Conservation (phyloP, 2,888 invertebrate genomes). For the Harpagoxenus sublaevis region DNA sequence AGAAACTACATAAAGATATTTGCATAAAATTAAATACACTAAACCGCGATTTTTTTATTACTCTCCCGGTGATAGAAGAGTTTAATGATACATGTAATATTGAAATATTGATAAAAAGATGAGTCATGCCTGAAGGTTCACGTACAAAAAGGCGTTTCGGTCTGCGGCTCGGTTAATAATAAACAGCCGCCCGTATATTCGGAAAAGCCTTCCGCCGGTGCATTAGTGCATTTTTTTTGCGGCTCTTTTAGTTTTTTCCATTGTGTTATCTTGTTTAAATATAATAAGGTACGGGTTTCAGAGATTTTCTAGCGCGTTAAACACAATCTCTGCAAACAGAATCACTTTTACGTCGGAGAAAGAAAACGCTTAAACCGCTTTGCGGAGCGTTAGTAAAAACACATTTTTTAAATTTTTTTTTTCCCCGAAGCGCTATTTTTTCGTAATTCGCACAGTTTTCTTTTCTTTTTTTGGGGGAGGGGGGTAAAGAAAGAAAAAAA, state of each 20-base stretch:
- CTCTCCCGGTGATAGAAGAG: neutral
- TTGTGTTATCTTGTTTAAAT: constrained; percentile 3
- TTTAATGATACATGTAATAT: neutral
- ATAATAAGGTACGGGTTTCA: neutral
- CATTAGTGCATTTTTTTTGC: constrained; percentile 9
- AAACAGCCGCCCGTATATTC: neutral
- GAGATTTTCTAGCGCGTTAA: constrained; percentile 25
- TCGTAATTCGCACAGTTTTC: too few species aligned
- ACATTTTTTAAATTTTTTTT: neutral
- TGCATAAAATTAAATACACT: neutral
- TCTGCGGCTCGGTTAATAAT: neutral
- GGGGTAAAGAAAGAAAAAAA: neutral
- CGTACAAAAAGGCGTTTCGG: constrained; percentile 4
- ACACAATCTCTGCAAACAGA: neutral
- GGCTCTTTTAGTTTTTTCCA: neutral
- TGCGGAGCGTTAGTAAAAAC: neutral
- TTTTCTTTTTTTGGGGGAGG: neutral
- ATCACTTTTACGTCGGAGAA: neutral
- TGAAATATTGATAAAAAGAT: constrained; percentile 11
- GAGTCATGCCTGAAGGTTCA: neutral
- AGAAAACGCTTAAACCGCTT: neutral
- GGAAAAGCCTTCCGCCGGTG: constrained; percentile 29
- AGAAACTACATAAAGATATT: neutral
- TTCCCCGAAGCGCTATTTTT: neutral
- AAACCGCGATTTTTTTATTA: neutral